Base-by-base conservation (phyloP, 2,113 vertebrate species). In the Recurvirostra avosetta region DNA sequence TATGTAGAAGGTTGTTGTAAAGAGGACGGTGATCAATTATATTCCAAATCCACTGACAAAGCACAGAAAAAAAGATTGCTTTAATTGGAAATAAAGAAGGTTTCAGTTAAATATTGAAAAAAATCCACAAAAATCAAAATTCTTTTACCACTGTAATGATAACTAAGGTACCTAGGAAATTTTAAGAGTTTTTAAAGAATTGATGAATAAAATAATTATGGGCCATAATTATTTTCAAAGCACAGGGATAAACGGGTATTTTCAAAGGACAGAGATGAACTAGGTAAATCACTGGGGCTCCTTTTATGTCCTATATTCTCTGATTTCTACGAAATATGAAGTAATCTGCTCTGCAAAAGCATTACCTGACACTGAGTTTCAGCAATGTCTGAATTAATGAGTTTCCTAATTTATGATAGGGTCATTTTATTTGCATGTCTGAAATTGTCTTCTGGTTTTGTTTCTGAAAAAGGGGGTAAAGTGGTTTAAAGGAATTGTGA, bases 1-100 rank as follows among this genome's bases (percentile, higher is more conserved):
- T 94, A 96, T 96, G 93, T 94, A 94, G 92, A 97, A 96, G 93
- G 88, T 86, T 95, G 95, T 88, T 95, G 58, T 88, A 96, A 97
- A 92, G 75, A 67, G 84, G 92, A 59, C 92, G 92, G 85, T 95
- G 85, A 97, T 96, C 95, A 94, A 96, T 97, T 96, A 96, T 88
- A 27, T 38, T 92, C 63, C 71, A 70, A 93, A 49, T 80, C 79
- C 88, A 83, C 78, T 92, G 90, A 86, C 73, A 88, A 79, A 70
- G 55, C 30, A 77, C 59, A 95, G 50, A 52, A 92, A 72, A 90
- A 71, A 52, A 45, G 8, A 83, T 76, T 70, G 29, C 29, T 90
- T 94, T 86, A 47, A 92, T 83, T 80, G 86, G 71, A 94, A 96
- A 93, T 90, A 18, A 88, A 88, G 62, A 50, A 73, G 15, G 9